Conservation (phyloP, 1,140 invertebrate genomes). For the Antheraea mylitta region DNA sequence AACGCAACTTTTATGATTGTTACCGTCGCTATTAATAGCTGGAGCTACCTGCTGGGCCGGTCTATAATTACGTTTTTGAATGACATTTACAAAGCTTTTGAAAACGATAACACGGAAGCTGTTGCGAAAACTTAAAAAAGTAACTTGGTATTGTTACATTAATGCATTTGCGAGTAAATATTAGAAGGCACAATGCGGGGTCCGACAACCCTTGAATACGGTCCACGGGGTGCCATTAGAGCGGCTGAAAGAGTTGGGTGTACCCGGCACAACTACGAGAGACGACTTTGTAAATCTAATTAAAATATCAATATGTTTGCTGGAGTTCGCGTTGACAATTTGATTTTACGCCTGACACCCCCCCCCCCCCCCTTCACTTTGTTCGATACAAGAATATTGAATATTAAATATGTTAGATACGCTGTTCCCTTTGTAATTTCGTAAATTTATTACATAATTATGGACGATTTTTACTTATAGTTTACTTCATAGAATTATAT, state of each 20-base stretch:
- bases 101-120: conserved; percentile 77
- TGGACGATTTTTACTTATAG: neutral
- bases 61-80: conserved; percentile 71
- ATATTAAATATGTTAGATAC: conserved; percentile 20
- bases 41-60: conserved; percentile 66
- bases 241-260: conserved; percentile 74
- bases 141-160: conserved; percentile 73
- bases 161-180: conserved; percentile 78
- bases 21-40: conserved; percentile 43
- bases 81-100: conserved; percentile 71
- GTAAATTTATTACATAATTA: neutral
- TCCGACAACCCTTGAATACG: conserved; percentile 71
- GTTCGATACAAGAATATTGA: conserved; percentile 20
- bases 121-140: conserved; percentile 73
- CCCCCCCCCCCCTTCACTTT: conserved; percentile 1
- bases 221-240: conserved; percentile 75
- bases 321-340: conserved; percentile 69
- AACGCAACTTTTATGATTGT: conserved; percentile 47
- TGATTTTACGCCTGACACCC: conserved; percentile 66
- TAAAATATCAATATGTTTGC: conserved; percentile 78
- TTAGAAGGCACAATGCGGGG: conserved; percentile 68
- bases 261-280: conserved; percentile 55
- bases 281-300: conserved; percentile 77
- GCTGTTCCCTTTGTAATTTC: neutral
- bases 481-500: too few species aligned